These are phyloP conservation scores for Eclectus roratus DNA, from an alignment of 2,113 vertebrate species.

Conservation along the genomic window DNA sequence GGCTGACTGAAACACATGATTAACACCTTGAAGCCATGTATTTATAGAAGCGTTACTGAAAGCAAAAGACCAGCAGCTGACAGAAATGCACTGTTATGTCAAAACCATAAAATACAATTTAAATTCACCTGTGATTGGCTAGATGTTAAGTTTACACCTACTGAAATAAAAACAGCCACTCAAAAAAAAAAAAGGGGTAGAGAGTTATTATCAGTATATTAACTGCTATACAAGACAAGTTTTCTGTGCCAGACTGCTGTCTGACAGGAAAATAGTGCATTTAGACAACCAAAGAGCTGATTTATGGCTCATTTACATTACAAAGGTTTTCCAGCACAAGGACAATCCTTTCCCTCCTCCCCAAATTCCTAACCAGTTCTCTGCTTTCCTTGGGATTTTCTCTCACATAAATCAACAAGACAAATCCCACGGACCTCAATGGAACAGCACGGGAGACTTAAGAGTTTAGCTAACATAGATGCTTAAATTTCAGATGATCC, in stretches of 20 bases:
- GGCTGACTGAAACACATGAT: background rate
- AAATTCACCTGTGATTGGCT: background rate
- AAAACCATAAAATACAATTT: background rate
- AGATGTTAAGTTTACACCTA: background rate
- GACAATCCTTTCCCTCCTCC: background rate
- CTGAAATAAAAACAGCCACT: background rate
- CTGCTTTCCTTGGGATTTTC: background rate
- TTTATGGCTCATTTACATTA: constrained; percentile 1
- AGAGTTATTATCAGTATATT: background rate
- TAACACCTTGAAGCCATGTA: background rate
- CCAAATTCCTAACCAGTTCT: background rate
- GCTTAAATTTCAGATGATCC: background rate
- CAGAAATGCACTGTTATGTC: background rate
- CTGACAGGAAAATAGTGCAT: background rate
- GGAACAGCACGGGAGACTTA: background rate
- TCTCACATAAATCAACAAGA: background rate
- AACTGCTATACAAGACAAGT: background rate
- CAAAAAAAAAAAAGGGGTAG: background rate
- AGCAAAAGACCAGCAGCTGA: background rate
- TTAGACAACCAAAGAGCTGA: background rate
- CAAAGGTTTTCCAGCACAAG: background rate
- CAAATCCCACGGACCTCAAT: background rate
- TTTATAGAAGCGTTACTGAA: background rate
- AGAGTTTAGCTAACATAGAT: background rate
- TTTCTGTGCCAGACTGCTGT: background rate